phyloP scores from a whole-genome alignment of 1,140 invertebrate genomes.

The Drosophila asahinai region DNA sequence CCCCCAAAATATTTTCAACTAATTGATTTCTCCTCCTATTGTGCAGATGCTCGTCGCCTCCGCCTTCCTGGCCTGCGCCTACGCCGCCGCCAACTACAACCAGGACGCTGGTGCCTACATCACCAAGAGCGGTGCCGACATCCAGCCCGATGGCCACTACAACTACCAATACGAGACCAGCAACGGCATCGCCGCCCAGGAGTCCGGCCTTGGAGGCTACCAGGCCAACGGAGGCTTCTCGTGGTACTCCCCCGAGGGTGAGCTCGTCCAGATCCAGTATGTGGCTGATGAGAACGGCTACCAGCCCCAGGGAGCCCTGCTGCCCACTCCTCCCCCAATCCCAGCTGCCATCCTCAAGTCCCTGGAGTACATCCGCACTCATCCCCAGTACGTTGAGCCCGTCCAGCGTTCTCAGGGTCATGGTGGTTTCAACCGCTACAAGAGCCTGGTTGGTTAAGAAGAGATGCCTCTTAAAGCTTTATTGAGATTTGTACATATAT shows the following conservation, averaged over 20 bases:
- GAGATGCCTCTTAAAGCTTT: slow-evolving; percentile 7
- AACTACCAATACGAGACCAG: slow-evolving; percentile 86
- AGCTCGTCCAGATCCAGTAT: slow-evolving; percentile 86
- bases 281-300: slow-evolving; percentile 92
- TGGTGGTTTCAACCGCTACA: no score
- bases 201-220: slow-evolving; percentile 84
- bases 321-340: slow-evolving; percentile 93
- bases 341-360: slow-evolving; percentile 89
- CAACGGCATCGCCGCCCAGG: slow-evolving; percentile 87
- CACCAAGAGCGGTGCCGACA: slow-evolving; percentile 85
- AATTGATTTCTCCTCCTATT: neutral
- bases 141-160: slow-evolving; percentile 86
- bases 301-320: slow-evolving; percentile 89
- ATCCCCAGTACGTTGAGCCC: slow-evolving; percentile 78
- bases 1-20: neutral
- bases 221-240: slow-evolving; percentile 50
- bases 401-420: neutral
- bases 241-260: slow-evolving; percentile 84
- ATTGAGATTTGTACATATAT: slow-evolving; percentile 19
- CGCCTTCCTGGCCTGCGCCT: slow-evolving; percentile 64
- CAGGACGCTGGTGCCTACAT: slow-evolving; percentile 46
- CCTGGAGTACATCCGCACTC: slow-evolving; percentile 87
- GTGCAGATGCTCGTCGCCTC: slow-evolving; percentile 65
- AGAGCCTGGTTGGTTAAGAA: slow-evolving; percentile 12
- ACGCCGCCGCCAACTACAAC: slow-evolving; percentile 26